phyloP scores from a whole-genome alignment of 2,888 invertebrate species.

The Apamea crenata region DNA sequence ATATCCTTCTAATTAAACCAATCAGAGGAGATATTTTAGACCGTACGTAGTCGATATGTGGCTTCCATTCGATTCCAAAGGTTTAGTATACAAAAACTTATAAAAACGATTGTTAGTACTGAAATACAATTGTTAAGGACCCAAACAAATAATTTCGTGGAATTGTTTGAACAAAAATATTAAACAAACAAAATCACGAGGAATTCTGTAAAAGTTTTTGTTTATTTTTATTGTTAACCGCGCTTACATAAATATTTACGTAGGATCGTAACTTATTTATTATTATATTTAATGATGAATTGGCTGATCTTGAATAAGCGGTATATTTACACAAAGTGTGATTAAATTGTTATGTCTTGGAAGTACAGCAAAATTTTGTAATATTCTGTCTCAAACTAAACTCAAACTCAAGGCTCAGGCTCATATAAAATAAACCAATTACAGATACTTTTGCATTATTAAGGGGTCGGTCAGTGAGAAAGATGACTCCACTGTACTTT shows the following conservation, averaged over 20 bases:
- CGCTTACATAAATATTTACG: neutral
- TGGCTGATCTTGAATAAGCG: neutral
- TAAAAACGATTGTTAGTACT: no score
- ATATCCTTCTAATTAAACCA: no score
- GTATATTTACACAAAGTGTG: neutral
- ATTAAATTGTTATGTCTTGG: no score
- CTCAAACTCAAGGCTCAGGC: no score
- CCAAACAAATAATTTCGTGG: constrained; percentile 5
- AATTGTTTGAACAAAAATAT: constrained; percentile 24
- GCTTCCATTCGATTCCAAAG: no score
- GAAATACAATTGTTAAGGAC: no score
- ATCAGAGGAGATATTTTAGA: no score
- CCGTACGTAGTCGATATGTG: no score
- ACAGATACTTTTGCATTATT: neutral
- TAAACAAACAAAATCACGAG: neutral
- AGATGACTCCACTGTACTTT: no score
- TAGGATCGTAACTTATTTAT: neutral
- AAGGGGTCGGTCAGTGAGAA: neutral
- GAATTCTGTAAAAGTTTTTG: neutral
- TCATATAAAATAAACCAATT: neutral
- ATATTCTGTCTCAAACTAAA: neutral
- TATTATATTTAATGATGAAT: neutral
- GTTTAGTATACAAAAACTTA: no score
- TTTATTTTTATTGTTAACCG: constrained; percentile 6
- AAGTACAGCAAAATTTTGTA: neutral